Conservation (phyloP, 2,113 vertebrate genomes). For the Datnioides undecimradiatus region DNA sequence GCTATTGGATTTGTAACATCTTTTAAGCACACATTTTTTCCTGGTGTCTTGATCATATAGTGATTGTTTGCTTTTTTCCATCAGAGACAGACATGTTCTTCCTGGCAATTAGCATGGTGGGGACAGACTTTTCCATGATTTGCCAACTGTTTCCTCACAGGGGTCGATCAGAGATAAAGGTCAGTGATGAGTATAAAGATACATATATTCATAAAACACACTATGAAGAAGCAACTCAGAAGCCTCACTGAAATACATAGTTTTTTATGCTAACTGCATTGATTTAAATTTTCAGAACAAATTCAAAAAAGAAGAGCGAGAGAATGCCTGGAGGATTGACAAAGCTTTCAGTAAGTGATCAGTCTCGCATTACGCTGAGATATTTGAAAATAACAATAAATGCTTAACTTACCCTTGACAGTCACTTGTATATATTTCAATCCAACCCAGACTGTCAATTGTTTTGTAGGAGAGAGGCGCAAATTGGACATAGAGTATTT, state of each 20-base stretch:
- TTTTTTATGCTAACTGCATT: not conserved
- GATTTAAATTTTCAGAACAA: conserved; percentile 88
- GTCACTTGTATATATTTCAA: not conserved
- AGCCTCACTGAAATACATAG: not conserved
- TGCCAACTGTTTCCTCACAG: conserved; percentile 96
- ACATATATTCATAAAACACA: not conserved
- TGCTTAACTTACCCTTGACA: not conserved
- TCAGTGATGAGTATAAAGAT: conserved; percentile 60
- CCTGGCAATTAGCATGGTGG: conserved; percentile 98
- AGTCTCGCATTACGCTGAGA: not conserved
- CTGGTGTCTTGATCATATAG: not conserved
- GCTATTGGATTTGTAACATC: not conserved
- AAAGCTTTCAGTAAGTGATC: conserved; percentile 95
- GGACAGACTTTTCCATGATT: conserved; percentile 98
- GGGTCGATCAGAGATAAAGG: conserved; percentile 95
- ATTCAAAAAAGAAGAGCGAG: conserved; percentile 96
- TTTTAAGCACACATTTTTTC: not conserved
- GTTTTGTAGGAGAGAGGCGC: conserved; percentile 88
- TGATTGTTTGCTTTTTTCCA: conserved; percentile 40
- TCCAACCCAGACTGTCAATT: not conserved
- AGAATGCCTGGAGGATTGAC: conserved; percentile 95
- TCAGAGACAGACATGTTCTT: conserved; percentile 99
- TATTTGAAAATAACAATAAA: not conserved
- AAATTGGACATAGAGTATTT: conserved; percentile 95
- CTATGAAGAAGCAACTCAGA: not conserved